These are phyloP conservation scores for Sigmodon hispidus DNA, from an alignment of 2,113 vertebrate genomes.

Conservation along the genomic window DNA sequence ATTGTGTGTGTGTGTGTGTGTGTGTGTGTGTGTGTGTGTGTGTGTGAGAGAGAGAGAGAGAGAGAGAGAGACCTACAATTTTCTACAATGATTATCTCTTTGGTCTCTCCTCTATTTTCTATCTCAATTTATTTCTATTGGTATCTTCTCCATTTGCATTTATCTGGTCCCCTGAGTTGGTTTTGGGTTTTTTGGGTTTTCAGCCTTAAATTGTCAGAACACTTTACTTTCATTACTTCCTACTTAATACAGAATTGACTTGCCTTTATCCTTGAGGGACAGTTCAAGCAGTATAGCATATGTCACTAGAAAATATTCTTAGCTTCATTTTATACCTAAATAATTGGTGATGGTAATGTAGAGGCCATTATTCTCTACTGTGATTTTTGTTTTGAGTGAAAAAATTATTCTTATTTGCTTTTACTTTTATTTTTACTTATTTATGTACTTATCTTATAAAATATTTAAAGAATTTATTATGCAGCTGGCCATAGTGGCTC, in stretches of 20 bases:
- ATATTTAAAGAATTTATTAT: neutral
- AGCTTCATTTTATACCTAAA: constrained; percentile 39
- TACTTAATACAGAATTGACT: constrained; percentile 38
- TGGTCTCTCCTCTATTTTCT: constrained; percentile 40
- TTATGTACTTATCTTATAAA: constrained; percentile 12
- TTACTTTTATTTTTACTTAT: constrained; percentile 31
- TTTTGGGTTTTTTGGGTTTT: constrained; percentile 31
- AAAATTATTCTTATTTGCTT: neutral
- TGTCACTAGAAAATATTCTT: neutral
- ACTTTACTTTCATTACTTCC: constrained; percentile 23
- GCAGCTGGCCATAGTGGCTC: neutral
- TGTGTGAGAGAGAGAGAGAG: neutral
- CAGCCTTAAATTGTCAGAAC: neutral
- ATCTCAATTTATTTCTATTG: constrained; percentile 38
- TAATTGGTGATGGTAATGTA: neutral
- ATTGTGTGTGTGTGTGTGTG: neutral
- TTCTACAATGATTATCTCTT: constrained; percentile 23
- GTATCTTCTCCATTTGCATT: constrained; percentile 30
- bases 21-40: neutral
- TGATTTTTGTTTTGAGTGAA: constrained; percentile 32
- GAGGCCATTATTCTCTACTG: neutral
- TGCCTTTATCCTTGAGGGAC: neutral
- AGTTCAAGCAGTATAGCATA: neutral
- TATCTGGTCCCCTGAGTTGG: neutral
- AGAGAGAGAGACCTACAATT: neutral